A percentile compares a stretch with the other conserved stretches of the same genome.
These are phyloP conservation scores for Leucozona laternaria DNA, from an alignment of 2,888 invertebrate species.

Conservation along the genomic window DNA sequence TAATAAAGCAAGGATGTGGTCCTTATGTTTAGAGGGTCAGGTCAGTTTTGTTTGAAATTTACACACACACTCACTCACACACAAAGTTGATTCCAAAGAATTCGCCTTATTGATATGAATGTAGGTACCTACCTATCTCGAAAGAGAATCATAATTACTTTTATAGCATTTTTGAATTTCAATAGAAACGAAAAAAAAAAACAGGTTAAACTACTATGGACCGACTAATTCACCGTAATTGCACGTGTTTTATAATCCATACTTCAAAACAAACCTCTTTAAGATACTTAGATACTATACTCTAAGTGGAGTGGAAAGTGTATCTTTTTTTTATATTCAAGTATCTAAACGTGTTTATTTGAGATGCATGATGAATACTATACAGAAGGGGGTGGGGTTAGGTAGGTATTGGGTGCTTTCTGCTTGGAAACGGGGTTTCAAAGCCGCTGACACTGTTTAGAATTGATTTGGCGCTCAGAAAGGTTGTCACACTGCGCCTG, in stretches of 20 bases:
- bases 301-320: conserved; percentile 19
- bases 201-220: conserved; percentile 67
- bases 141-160: conserved; percentile 32
- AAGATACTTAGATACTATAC: conserved; percentile 3
- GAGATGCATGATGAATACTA: conserved; percentile 29
- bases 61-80: conserved; percentile 3
- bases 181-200: conserved; percentile 34
- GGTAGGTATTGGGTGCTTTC: neutral
- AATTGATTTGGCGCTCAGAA: conserved; percentile 60
- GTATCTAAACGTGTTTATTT: conserved; percentile 44
- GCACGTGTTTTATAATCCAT: conserved; percentile 68
- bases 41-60: conserved; percentile 51
- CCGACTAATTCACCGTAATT: conserved; percentile 65
- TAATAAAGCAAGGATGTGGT: conserved; percentile 41
- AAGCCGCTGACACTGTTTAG: conserved; percentile 46
- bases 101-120: neutral
- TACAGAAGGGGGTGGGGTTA: neutral
- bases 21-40: conserved; percentile 69
- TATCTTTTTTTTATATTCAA: conserved; percentile 29
- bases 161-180: conserved; percentile 51
- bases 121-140: neutral
- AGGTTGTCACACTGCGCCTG: conserved; percentile 47
- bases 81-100: neutral
- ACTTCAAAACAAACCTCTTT: conserved; percentile 30
- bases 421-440: conserved; percentile 8